phyloP scores from a whole-genome alignment of 2,113 vertebrate genomes.

The Myocastor coypus region DNA sequence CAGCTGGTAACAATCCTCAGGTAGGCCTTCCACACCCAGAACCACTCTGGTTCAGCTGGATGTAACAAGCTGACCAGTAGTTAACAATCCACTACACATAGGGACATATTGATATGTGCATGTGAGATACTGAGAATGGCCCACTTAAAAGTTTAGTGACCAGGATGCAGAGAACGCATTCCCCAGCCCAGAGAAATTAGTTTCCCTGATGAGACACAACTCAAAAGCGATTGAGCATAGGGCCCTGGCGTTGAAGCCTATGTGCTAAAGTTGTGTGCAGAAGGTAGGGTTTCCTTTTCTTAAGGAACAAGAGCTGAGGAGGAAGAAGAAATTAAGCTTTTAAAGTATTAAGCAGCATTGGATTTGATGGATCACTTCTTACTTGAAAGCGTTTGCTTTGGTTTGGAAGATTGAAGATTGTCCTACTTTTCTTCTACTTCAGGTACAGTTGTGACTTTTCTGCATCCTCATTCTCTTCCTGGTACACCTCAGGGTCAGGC shows the following conservation, averaged over 20 bases:
- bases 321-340: background rate
- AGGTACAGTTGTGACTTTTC: background rate
- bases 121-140: background rate
- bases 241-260: background rate
- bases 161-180: background rate
- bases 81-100: background rate
- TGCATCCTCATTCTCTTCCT: background rate
- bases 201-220: background rate
- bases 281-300: background rate
- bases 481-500: background rate
- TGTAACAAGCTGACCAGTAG: too few species aligned
- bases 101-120: background rate
- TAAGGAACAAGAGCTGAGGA: background rate
- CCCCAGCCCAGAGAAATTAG: background rate
- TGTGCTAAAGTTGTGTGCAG: background rate
- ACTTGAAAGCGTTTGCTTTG: slow-evolving; percentile 9
- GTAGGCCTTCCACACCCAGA: too few species aligned
- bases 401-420: background rate
- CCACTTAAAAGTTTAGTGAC: background rate
- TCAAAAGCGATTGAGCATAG: background rate
- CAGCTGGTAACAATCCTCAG: too few species aligned
- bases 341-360: background rate
- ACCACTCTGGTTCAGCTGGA: too few species aligned
- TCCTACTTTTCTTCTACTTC: background rate
- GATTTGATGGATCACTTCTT: background rate